Conservation (phyloP, 2,888 invertebrate genomes). For the Ennomos fuscantarius region DNA sequence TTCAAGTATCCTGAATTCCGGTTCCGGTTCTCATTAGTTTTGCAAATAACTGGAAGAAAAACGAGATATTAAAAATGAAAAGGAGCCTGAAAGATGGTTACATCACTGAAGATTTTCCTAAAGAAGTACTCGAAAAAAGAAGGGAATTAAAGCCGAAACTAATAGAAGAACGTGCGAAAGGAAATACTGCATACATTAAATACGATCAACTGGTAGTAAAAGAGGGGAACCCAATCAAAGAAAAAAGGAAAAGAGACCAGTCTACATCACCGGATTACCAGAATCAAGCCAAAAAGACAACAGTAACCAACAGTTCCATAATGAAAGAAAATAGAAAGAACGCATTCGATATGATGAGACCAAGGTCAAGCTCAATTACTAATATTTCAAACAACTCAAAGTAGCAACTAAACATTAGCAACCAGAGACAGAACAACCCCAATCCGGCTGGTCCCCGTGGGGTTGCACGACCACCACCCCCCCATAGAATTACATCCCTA, state of each 20-base stretch:
- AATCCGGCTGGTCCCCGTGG: conserved; percentile 40
- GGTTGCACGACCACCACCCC: conserved; percentile 34
- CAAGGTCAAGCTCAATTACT: conserved; percentile 27
- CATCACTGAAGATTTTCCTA: conserved; percentile 41
- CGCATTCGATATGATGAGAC: conserved; percentile 32
- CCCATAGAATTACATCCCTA: conserved; percentile 13
- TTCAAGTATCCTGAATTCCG: conserved; percentile 19
- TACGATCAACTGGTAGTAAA: conserved; percentile 41
- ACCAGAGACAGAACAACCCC: conserved; percentile 33
- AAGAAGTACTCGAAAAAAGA: conserved; percentile 41
- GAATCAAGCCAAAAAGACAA: background rate
- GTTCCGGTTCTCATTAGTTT: conserved; percentile 10
- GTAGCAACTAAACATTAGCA: conserved; percentile 22
- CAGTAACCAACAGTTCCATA: conserved; percentile 2
- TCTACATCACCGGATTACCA: conserved; percentile 20
- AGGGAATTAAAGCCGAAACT: conserved; percentile 33
- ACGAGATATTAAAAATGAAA: conserved; percentile 9
- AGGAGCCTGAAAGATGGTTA: conserved; percentile 12
- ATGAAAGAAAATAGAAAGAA: conserved; percentile 24
- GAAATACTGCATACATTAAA: conserved; percentile 37
- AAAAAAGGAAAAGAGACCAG: conserved; percentile 28
- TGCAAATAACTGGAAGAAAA: conserved; percentile 11
- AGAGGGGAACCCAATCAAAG: conserved; percentile 11
- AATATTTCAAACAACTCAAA: too few species aligned
- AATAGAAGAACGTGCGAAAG: conserved; percentile 37